Base-by-base conservation (phyloP, 1,140 invertebrate genomes). In the Papilio polyxenes region DNA sequence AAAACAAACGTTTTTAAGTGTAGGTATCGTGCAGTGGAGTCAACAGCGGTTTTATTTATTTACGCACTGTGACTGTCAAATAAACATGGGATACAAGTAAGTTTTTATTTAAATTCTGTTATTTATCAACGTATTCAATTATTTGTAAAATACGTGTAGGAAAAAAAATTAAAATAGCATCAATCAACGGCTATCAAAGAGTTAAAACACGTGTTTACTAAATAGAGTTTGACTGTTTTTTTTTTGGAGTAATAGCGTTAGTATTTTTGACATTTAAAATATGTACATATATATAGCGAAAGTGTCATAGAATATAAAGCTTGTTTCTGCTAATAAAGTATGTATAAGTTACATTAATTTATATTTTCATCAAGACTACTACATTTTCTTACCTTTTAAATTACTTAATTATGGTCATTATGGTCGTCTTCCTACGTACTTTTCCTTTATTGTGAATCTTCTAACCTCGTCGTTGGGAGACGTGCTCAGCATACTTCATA, bases 1-100 rank as follows among this genome's bases (percentile, higher is more conserved):
- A 72, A 85, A 86, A 83, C 81, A 83, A 83, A 78, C 83, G 86
- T 86, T 89, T 88, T 87, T 81, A 83, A 88, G 87, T 88, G 85
- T 86, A 86, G 85, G 87, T 85, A 80, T 83, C 80, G 83, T 65
- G 77, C 76, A 81, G 81, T 80, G 75, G 81, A 74, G 83, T 83
- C 37, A 23, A 53, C 56, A 49, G 82, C 76, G 72, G 75, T 48
- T 84, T 85, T 84, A 75, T 83, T 83, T 82, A 75, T 84, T 83
- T 75, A 44, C 44, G 80, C 82, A 77, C 53, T 81, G 77, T 83
- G 23, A 31, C 23, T 31, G 69, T 23, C 69, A 49, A 81, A 31
- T 17, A 65, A 82, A 20, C 17, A 87, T 87, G 85, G 85, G 84
- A 86, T 69, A 84, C 51, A 86, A 85, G 86, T 87, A 83, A 83